Conservation (phyloP, 37 sponge, comb jelly and placozoan genomes). For the Ephydatia muelleri region DNA sequence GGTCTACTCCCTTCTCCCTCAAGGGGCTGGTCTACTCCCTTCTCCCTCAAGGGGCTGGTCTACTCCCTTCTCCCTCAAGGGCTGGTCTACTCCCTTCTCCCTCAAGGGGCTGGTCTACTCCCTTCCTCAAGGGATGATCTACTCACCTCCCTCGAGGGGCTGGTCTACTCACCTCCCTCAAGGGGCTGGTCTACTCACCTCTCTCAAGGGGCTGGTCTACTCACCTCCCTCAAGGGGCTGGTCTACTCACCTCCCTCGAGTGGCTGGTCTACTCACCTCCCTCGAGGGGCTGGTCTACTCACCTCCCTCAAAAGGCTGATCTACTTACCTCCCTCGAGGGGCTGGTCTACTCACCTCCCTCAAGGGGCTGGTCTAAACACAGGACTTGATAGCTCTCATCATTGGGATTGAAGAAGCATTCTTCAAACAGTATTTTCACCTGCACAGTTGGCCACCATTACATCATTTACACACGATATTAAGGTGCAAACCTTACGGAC, state of each 20-base stretch:
- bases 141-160: not conserved
- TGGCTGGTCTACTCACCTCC: not conserved
- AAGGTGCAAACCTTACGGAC: constrained; percentile 42
- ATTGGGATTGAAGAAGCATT: constrained; percentile 80
- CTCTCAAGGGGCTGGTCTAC: not conserved
- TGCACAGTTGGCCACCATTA: constrained; percentile 2
- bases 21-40: too few species aligned
- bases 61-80: too few species aligned
- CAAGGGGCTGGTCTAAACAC: constrained; percentile 86
- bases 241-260: not conserved
- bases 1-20: too few species aligned
- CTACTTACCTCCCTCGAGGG: constrained; percentile 80
- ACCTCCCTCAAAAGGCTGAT: not conserved
- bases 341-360: constrained; percentile 73
- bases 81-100: constrained; percentile 53
- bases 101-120: constrained; percentile 62
- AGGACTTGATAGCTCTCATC: constrained; percentile 90
- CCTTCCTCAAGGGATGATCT: constrained; percentile 82
- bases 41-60: too few species aligned
- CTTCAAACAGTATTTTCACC: constrained; percentile 95
- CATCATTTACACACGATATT: too few species aligned
- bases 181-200: not conserved
- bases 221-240: not conserved
- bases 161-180: not conserved
- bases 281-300: not conserved